Evolutionary conservation across 1,140 invertebrate genomes (phyloP).

Genomic region (Chironomus striatipennis): DNA sequence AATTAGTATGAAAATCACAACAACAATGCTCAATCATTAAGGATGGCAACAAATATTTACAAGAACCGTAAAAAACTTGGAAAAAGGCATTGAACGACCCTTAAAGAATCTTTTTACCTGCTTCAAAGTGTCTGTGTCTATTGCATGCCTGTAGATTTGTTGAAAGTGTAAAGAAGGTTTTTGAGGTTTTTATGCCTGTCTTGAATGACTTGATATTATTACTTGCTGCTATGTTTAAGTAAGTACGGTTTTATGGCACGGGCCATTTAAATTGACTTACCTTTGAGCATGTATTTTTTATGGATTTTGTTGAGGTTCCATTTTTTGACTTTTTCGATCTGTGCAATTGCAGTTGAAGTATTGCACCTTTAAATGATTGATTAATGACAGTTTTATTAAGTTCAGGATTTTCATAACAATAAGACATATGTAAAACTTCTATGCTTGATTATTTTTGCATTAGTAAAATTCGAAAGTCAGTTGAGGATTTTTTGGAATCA

Average conservation of each 20-base stretch:
- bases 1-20: background rate
- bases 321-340: no score
- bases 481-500: background rate
- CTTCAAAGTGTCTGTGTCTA: background rate
- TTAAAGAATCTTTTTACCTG: background rate
- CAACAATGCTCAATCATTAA: background rate
- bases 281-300: background rate
- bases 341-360: no score
- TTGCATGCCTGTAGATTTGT: no score
- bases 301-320: no score
- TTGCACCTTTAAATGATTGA: slow-evolving; percentile 8
- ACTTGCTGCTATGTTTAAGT: background rate
- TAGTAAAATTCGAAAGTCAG: background rate
- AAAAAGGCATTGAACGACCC: background rate
- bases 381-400: slow-evolving; percentile 2
- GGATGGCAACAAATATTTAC: background rate
- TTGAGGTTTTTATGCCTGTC: slow-evolving; percentile 4
- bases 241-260: background rate
- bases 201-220: background rate
- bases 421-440: background rate
- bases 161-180: background rate
- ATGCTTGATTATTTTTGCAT: background rate
- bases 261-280: background rate
- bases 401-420: background rate
- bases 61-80: background rate